Evolutionary conservation across 2,113 vertebrate species (phyloP).

Genomic region (Thunnus maccoyii): DNA sequence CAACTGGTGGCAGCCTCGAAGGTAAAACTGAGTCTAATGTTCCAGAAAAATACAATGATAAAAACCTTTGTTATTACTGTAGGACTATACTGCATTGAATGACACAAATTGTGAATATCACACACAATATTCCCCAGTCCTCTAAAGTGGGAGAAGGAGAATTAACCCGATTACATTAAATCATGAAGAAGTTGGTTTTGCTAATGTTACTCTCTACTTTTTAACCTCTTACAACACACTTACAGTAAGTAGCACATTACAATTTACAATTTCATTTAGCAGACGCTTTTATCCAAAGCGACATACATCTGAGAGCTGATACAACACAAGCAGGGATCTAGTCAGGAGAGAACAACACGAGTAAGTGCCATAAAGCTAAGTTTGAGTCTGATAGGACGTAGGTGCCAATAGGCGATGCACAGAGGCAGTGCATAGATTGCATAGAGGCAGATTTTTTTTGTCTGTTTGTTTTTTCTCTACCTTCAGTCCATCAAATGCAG

Average conservation of each 20-base stretch:
- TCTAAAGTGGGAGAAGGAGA: background rate
- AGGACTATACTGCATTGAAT: background rate
- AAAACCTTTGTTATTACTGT: background rate
- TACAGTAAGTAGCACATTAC: background rate
- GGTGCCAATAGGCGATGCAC: no score
- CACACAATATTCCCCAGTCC: background rate
- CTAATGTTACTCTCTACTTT: background rate
- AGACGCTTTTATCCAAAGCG: no score
- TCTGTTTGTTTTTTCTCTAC: no score
- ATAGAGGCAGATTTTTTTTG: no score
- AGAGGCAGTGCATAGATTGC: no score
- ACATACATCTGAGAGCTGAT: no score
- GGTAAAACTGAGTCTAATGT: slow-evolving; percentile 78
- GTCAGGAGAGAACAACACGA: no score
- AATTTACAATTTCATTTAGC: no score
- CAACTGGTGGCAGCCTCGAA: slow-evolving; percentile 98
- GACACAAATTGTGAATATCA: background rate
- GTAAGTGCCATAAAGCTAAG: no score
- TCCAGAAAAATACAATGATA: background rate
- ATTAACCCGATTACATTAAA: background rate
- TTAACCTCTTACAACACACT: background rate
- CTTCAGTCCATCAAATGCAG: no score
- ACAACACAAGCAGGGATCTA: no score
- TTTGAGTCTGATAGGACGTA: no score
- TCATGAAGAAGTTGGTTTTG: background rate